Percentiles rank a stretch among this genome's conserved stretches.
phyloP scores from a whole-genome alignment of 2,888 invertebrate genomes.

The Halictus quadricinctus region DNA sequence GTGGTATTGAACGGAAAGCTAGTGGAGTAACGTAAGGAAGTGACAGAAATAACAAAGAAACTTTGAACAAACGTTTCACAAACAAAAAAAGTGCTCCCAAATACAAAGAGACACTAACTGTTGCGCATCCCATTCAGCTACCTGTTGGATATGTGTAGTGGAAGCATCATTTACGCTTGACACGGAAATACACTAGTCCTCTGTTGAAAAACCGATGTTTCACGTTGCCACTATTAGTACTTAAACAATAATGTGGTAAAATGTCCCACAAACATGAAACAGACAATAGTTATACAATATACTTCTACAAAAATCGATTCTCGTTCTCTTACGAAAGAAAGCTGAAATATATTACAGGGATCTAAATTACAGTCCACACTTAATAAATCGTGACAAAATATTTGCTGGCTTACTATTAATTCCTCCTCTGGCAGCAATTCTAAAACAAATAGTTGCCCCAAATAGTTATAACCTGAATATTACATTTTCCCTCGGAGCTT shows the following conservation, averaged over 20 bases:
- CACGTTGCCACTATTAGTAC: background rate
- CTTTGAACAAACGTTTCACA: background rate
- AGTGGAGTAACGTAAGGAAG: background rate
- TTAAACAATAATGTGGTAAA: background rate
- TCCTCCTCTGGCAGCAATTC: background rate
- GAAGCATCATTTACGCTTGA: slow-evolving; percentile 4
- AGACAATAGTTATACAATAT: background rate
- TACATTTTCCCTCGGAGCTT: background rate
- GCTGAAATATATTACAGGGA: background rate
- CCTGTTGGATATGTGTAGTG: slow-evolving; percentile 15
- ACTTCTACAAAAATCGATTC: background rate
- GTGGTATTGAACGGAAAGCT: background rate
- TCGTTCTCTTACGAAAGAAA: background rate
- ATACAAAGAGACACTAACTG: slow-evolving; percentile 19
- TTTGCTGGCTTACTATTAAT: background rate
- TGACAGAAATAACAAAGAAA: background rate
- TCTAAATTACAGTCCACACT: background rate
- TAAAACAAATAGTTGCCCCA: background rate
- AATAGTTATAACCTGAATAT: background rate
- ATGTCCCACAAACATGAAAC: background rate
- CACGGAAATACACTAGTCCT: background rate
- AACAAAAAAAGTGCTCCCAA: background rate
- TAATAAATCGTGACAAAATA: background rate
- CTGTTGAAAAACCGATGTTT: background rate
- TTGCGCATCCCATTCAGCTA: slow-evolving; percentile 16